Percentiles rank a stretch among this genome's conserved stretches.
Conservation (phyloP, 2,888 invertebrate species). For the Heteropelma amictum region DNA sequence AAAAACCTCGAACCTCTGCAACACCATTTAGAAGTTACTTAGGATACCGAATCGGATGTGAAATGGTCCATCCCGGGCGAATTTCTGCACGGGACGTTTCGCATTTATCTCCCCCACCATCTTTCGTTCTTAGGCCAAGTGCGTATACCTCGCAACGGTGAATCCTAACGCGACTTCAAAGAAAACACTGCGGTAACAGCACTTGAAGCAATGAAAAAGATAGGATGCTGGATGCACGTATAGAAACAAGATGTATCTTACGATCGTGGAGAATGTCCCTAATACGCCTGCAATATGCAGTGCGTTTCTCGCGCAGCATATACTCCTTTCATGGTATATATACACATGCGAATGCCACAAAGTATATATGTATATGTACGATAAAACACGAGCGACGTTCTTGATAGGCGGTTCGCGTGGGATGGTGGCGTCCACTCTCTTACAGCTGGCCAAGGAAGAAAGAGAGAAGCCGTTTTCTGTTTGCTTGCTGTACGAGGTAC, state of each 20-base stretch:
- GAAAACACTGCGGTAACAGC: neutral
- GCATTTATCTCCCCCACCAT: too few species aligned
- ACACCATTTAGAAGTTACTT: too few species aligned
- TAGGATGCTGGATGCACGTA: neutral
- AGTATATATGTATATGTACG: slow-evolving; percentile 46
- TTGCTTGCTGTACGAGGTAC: slow-evolving; percentile 34
- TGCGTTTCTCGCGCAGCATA: neutral
- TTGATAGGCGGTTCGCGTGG: slow-evolving; percentile 61
- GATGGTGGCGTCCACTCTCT: slow-evolving; percentile 52
- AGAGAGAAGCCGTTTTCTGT: slow-evolving; percentile 31
- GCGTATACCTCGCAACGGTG: too few species aligned
- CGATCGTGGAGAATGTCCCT: slow-evolving; percentile 50
- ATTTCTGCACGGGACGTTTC: too few species aligned
- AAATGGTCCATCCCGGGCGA: too few species aligned
- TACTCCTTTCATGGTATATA: slow-evolving; percentile 1
- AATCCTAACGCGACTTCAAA: neutral
- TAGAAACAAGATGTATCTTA: slow-evolving; percentile 55
- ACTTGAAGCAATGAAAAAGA: neutral
- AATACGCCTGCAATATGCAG: slow-evolving; percentile 51
- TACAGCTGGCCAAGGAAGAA: neutral
- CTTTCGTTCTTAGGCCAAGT: too few species aligned
- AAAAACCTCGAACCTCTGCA: too few species aligned
- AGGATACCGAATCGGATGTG: too few species aligned
- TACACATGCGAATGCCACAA: slow-evolving; percentile 44
- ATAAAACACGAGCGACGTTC: slow-evolving; percentile 61